phyloP scores from a whole-genome alignment of 2,113 vertebrate species.

The Entelurus aequoreus region DNA sequence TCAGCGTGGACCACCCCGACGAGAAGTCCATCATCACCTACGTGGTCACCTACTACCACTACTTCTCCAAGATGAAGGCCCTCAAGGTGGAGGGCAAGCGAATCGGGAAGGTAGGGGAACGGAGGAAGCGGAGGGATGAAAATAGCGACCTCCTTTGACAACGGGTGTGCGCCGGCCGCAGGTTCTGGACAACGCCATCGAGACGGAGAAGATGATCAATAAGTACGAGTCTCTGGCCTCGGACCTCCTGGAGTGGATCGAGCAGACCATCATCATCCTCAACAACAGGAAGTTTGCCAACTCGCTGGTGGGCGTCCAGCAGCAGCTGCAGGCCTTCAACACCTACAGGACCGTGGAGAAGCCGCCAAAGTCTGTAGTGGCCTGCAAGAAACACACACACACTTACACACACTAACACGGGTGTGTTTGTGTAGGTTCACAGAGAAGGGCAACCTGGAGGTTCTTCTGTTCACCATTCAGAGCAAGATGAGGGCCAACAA shows the following conservation, averaged over 20 bases:
- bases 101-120: constrained; percentile 85
- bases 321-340: constrained; percentile 93
- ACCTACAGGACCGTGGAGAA: constrained; percentile 86
- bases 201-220: constrained; percentile 98
- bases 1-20: constrained; percentile 96
- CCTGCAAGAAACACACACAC: no score
- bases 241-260: constrained; percentile 97
- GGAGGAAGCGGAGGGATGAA: neutral
- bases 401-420: no score
- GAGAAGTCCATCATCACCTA: constrained; percentile 99
- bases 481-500: constrained; percentile 99
- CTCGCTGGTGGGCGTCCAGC: constrained; percentile 92
- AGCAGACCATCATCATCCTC: constrained; percentile 98
- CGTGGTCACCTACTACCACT: constrained; percentile 96
- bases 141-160: no score
- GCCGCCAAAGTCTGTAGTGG: constrained; percentile 83
- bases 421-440: constrained; percentile 78
- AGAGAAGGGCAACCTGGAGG: constrained; percentile 96
- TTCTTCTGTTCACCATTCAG: constrained; percentile 96
- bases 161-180: constrained; percentile 28
- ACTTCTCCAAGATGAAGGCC: constrained; percentile 99
- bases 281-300: constrained; percentile 99
- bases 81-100: constrained; percentile 96
- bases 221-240: constrained; percentile 97
- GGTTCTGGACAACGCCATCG: constrained; percentile 96